Percentiles rank a stretch among this genome's conserved stretches.
Conservation (phyloP, 1,140 invertebrate genomes). For the Palaemon carinicauda region DNA sequence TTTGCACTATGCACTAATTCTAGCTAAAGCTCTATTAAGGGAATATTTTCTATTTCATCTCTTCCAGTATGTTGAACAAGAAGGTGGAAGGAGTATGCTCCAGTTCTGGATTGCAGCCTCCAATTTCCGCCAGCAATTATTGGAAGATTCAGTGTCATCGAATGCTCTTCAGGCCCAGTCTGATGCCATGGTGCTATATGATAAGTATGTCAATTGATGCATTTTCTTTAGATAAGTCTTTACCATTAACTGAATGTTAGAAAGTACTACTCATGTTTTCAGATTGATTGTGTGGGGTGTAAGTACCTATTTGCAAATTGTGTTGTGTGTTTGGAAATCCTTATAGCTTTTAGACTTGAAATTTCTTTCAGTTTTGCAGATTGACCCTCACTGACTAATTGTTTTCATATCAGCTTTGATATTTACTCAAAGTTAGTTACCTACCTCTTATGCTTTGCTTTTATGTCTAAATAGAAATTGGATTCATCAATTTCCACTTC, state of each 20-base stretch:
- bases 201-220: slow-evolving; percentile 72
- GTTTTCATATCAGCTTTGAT: too few relatives aligned
- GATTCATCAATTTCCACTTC: too few relatives aligned
- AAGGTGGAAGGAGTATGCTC: slow-evolving; percentile 79
- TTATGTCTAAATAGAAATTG: too few relatives aligned
- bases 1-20: too few relatives aligned
- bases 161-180: slow-evolving; percentile 77
- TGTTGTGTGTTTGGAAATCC: too few relatives aligned
- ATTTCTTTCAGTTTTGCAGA: too few relatives aligned
- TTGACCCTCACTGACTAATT: too few relatives aligned
- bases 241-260: background rate
- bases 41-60: background rate
- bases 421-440: too few relatives aligned
- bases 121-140: slow-evolving; percentile 85
- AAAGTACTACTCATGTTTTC: background rate
- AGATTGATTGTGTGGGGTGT: background rate
- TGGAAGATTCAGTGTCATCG: slow-evolving; percentile 66
- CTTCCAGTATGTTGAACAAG: slow-evolving; percentile 76
- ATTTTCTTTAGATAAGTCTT: background rate
- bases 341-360: too few relatives aligned
- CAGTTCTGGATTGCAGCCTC: slow-evolving; percentile 90
- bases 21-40: background rate
- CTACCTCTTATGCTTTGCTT: too few relatives aligned
- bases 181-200: slow-evolving; percentile 92
- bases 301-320: too few relatives aligned